Conservation (phyloP, 2,113 vertebrate genomes). For the Ammodytes dubius region DNA sequence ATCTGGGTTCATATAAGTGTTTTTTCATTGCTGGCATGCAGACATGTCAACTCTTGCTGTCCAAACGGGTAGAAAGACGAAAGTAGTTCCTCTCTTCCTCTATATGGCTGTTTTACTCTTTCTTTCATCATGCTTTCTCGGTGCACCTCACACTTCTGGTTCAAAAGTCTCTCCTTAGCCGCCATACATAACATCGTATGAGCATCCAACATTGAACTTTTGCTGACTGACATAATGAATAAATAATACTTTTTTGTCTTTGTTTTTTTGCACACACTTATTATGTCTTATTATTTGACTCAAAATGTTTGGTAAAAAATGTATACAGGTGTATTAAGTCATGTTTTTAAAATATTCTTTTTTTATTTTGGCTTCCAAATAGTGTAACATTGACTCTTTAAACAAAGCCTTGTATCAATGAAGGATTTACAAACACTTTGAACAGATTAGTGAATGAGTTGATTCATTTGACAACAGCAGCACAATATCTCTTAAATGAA, state of each 20-base stretch:
- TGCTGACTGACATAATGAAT: too few relatives aligned
- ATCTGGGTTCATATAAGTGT: not conserved
- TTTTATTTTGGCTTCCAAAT: too few relatives aligned
- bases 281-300: too few relatives aligned
- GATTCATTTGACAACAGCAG: slow-evolving; percentile 55
- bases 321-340: not conserved
- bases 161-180: too few relatives aligned
- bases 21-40: not conserved
- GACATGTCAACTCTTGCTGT: not conserved
- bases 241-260: too few relatives aligned
- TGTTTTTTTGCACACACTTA: too few relatives aligned
- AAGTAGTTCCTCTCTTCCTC: not conserved
- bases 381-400: not conserved
- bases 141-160: too few relatives aligned
- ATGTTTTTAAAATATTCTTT: not conserved
- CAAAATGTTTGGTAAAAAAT: not conserved
- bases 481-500: not conserved
- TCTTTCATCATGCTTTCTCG: too few relatives aligned
- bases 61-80: slow-evolving; percentile 3
- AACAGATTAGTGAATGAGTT: not conserved
- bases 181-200: too few relatives aligned
- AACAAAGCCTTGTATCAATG: not conserved
- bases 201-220: too few relatives aligned
- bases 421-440: slow-evolving; percentile 2
- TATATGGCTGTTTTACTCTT: not conserved